A percentile compares a stretch with the other conserved stretches of the same genome.
Evolutionary conservation across 2,888 invertebrate genomes (phyloP).

Genomic region (Pseudolycoriella hygida): DNA sequence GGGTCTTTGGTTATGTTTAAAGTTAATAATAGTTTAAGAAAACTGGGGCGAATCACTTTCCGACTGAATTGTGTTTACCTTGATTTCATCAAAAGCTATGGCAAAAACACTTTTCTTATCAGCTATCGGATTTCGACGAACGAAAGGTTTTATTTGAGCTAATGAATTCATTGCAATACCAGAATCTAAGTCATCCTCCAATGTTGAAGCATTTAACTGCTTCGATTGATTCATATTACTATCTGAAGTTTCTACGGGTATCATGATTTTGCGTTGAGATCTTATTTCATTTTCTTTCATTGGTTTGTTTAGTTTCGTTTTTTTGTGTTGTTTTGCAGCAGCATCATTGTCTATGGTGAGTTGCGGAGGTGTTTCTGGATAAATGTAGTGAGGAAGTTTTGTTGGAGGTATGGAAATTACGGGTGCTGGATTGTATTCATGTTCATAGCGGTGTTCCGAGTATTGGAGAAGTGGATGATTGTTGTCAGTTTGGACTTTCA

Average conservation of each 20-base stretch:
- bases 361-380: slow-evolving; percentile 34
- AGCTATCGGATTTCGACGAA: slow-evolving; percentile 45
- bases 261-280: slow-evolving; percentile 13
- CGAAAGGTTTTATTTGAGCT: slow-evolving; percentile 31
- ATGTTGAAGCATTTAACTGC: slow-evolving; percentile 38
- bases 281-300: slow-evolving; percentile 27
- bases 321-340: slow-evolving; percentile 8
- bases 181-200: slow-evolving; percentile 56
- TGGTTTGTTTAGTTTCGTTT: slow-evolving; percentile 18
- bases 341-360: slow-evolving; percentile 20
- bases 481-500: slow-evolving; percentile 31
- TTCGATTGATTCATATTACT: slow-evolving; percentile 29
- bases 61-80: slow-evolving; percentile 63
- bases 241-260: slow-evolving; percentile 16
- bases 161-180: slow-evolving; percentile 55
- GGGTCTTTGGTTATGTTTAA: no score
- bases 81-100: slow-evolving; percentile 81
- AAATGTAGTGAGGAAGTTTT: slow-evolving; percentile 42
- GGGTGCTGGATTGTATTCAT: slow-evolving; percentile 32
- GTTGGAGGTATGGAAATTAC: slow-evolving; percentile 33
- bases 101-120: slow-evolving; percentile 88
- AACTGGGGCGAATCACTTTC: slow-evolving; percentile 61
- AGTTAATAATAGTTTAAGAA: no score
- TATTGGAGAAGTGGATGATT: slow-evolving; percentile 59
- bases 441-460: slow-evolving; percentile 60